These are phyloP conservation scores for Podarcis cretensis DNA, from an alignment of 2,113 vertebrate species.

Conservation along the genomic window DNA sequence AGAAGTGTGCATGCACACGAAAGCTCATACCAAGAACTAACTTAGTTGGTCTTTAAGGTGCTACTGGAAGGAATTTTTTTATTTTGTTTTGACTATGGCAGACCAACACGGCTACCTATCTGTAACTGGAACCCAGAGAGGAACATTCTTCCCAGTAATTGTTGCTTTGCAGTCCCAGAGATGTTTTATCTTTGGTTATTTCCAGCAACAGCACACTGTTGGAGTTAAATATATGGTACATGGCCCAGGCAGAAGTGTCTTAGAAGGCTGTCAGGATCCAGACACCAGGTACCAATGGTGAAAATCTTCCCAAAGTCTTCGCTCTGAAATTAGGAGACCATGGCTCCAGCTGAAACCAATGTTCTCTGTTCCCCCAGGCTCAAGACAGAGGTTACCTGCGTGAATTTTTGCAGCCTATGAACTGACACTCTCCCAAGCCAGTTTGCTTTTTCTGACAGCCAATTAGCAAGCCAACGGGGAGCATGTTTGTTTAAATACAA, in stretches of 20 bases:
- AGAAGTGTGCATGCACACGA: no score
- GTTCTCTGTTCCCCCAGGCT: neutral
- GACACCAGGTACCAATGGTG: neutral
- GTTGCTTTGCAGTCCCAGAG: neutral
- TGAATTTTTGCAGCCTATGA: fast-evolving
- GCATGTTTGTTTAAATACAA: neutral
- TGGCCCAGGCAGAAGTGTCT: neutral
- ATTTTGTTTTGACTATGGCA: no score
- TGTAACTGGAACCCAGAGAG: neutral
- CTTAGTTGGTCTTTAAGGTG: no score
- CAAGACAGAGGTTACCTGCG: neutral
- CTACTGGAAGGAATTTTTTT: no score
- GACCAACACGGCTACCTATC: no score
- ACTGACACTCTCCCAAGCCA: fast-evolving
- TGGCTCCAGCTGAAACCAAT: neutral
- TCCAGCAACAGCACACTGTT: neutral
- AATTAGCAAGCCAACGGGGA: neutral
- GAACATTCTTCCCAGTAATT: neutral
- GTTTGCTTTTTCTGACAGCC: neutral
- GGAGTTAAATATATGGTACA: neutral
- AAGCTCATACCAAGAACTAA: no score
- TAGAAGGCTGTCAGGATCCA: neutral
- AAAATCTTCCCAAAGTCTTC: no score
- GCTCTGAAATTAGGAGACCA: neutral
- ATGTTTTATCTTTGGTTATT: neutral